Evolutionary conservation across 2,888 invertebrate species (phyloP).

Genomic region (Liopterus haemorrhoidalis): DNA sequence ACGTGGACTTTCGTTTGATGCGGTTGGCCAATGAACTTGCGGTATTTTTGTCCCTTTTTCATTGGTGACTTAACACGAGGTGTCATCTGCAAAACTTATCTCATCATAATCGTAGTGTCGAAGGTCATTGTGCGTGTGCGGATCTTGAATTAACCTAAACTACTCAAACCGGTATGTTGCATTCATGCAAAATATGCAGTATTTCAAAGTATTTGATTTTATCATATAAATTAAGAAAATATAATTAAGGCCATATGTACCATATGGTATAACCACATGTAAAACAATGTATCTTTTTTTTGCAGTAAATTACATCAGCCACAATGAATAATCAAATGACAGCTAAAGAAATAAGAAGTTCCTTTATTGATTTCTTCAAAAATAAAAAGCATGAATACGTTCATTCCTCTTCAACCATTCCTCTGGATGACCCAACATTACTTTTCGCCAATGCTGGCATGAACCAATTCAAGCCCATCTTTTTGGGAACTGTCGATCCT

Average conservation of each 20-base stretch:
- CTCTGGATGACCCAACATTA: slow-evolving; percentile 94
- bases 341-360: slow-evolving; percentile 74
- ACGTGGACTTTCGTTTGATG: slow-evolving; percentile 19
- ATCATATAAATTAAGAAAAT: not conserved
- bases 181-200: no score
- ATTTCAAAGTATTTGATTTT: not conserved
- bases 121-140: slow-evolving; percentile 6
- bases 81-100: slow-evolving; percentile 8
- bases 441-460: slow-evolving; percentile 97
- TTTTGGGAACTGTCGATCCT: slow-evolving; percentile 92
- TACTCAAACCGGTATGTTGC: no score
- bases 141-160: no score
- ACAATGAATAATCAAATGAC: slow-evolving; percentile 56
- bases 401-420: slow-evolving; percentile 96
- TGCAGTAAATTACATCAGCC: slow-evolving; percentile 12
- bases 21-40: slow-evolving; percentile 17
- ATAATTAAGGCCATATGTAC: not conserved
- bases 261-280: slow-evolving; percentile 1
- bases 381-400: slow-evolving; percentile 86
- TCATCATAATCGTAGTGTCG: slow-evolving; percentile 3
- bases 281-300: not conserved
- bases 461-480: slow-evolving; percentile 99
- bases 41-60: slow-evolving; percentile 1
- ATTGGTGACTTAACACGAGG: slow-evolving; percentile 14
- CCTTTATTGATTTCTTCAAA: slow-evolving; percentile 87